Conservation (phyloP, 2,113 vertebrate genomes). For the Ovibos moschatus region DNA sequence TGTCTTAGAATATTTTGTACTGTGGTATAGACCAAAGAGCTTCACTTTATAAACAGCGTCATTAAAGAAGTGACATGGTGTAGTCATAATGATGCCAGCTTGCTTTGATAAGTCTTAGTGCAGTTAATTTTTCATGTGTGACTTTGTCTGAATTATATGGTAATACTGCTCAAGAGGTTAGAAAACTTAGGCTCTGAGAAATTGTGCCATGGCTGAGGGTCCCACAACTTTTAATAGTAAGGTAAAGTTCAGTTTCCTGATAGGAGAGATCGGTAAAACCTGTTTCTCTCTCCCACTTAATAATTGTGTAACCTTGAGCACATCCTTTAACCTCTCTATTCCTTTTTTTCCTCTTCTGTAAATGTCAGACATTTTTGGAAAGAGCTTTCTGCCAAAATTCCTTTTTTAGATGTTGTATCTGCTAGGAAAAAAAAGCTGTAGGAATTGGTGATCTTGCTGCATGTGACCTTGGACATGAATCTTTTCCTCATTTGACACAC, state of each 20-base stretch:
- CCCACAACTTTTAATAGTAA: background rate
- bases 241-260: background rate
- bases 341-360: background rate
- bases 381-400: background rate
- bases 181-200: background rate
- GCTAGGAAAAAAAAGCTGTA: background rate
- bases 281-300: background rate
- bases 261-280: background rate
- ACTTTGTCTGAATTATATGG: background rate
- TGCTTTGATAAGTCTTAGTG: background rate
- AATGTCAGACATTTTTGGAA: constrained; percentile 2
- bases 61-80: background rate
- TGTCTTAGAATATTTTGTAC: background rate
- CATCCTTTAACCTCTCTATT: background rate
- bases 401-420: background rate
- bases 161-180: background rate
- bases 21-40: background rate
- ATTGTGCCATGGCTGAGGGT: background rate
- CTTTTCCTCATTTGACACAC: background rate
- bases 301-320: background rate
- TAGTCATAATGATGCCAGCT: background rate
- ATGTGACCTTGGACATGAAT: background rate
- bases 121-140: background rate
- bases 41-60: background rate
- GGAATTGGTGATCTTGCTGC: background rate